phyloP scores from a whole-genome alignment of 1,140 invertebrate genomes.

The Orchesella cincta region DNA sequence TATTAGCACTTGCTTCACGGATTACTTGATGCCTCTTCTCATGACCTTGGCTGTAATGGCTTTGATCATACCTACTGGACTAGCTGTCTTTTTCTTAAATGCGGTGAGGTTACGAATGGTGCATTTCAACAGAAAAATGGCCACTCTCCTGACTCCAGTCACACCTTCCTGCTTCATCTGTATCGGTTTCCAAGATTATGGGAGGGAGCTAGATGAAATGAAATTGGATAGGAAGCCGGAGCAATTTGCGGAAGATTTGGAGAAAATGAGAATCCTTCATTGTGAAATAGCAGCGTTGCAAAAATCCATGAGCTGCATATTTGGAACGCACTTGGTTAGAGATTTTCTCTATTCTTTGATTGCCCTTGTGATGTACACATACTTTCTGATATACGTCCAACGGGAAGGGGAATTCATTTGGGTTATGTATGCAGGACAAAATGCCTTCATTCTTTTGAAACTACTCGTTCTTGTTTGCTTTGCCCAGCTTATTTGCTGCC shows the following conservation, averaged over 20 bases:
- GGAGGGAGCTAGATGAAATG: conserved; percentile 33
- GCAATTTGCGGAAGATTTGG: conserved; percentile 20
- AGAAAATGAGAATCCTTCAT: conserved; percentile 43
- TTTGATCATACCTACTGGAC: conserved; percentile 28
- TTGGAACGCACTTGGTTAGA: conserved; percentile 41
- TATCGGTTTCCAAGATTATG: conserved; percentile 33
- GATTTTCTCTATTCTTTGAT: conserved; percentile 33
- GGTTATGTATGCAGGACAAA: conserved; percentile 12
- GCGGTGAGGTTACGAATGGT: conserved; percentile 27
- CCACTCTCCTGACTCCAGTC: background rate
- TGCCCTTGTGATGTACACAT: conserved; percentile 36
- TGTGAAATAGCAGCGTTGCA: conserved; percentile 22
- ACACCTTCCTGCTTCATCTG: conserved; percentile 34
- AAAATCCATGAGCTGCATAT: conserved; percentile 31
- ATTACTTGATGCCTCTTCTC: conserved; percentile 33
- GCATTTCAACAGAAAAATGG: conserved; percentile 40
- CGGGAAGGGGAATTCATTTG: background rate
- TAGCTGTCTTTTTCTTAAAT: conserved; percentile 42
- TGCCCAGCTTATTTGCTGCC: conserved; percentile 23
- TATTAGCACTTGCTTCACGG: background rate
- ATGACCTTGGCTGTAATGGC: conserved; percentile 24
- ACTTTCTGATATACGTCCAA: conserved; percentile 31
- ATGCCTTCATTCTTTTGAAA: conserved; percentile 32
- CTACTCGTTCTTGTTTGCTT: conserved; percentile 8
- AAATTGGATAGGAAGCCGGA: background rate